phyloP scores from a whole-genome alignment of 1,140 invertebrate species.

The Lepidurus arcticus region DNA sequence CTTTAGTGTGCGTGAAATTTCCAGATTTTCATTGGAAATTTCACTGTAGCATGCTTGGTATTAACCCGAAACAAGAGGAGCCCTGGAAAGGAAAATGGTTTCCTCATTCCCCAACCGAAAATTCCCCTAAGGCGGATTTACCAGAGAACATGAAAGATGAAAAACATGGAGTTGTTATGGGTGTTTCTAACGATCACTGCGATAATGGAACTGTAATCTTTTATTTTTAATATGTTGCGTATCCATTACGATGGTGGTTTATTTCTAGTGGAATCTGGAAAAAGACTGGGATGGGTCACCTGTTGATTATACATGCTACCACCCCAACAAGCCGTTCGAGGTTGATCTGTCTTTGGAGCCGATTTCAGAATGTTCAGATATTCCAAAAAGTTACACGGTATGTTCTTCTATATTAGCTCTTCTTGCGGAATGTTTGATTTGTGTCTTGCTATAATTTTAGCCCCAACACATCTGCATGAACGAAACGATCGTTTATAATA shows the following conservation, averaged over 20 bases:
- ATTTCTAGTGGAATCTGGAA: constrained; percentile 57
- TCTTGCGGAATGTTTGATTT: neutral
- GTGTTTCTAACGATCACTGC: constrained; percentile 50
- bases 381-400: constrained; percentile 58
- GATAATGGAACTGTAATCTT: constrained; percentile 55
- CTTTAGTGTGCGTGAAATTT: neutral
- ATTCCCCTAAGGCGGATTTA: neutral
- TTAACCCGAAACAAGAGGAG: neutral
- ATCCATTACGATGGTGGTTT: constrained; percentile 38
- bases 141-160: constrained; percentile 38
- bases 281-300: constrained; percentile 65
- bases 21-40: neutral
- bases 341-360: constrained; percentile 50
- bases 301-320: constrained; percentile 59
- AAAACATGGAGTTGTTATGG: constrained; percentile 54
- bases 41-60: neutral
- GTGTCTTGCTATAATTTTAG: constrained; percentile 41
- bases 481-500: constrained; percentile 58
- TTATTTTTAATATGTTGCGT: constrained; percentile 21
- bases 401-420: neutral
- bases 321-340: constrained; percentile 46
- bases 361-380: constrained; percentile 51
- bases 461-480: constrained; percentile 65
- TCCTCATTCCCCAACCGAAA: neutral
- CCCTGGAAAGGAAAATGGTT: neutral